Base-by-base conservation (phyloP, 2,113 vertebrate species). In the Chaetodon auriga region DNA sequence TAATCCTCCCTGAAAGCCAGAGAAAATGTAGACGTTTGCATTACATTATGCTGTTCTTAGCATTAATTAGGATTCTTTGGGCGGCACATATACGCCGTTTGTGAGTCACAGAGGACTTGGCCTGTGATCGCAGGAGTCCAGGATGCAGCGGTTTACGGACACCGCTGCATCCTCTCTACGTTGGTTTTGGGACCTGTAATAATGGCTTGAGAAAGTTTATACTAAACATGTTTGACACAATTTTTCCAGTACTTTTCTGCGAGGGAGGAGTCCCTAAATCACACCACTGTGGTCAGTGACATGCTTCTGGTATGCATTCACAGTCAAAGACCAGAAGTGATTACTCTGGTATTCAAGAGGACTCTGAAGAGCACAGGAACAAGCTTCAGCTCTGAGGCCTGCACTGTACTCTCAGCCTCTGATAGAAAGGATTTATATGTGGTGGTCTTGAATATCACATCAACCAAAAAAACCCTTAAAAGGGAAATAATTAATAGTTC, bases 201-300 rank as follows among this genome's bases (percentile, higher is more conserved):
- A 74, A 82, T 81, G 75, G 80, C 55, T 61, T 83, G 71, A 73
- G 53, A 64, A 15, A 25, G 30, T 68, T 81, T 72, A 41, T 43
- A 57, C 10, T 16, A n/a, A 73, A 81, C 66, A 75, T 71, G 68
- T 89, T 72, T 45, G 51, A 80, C 79, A 36, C 36, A 7, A 46
- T 35, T 82, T 87, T 90, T 89, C 85, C 88, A 85, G 65, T 41
- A 12, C 68, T 68, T 77, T 79, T 86, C 48, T 81, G 79, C 80
- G 41, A 88, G 82, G 81, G 77, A 85, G 87, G 85, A 87, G 87
- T 80, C 77, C 71, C 25, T 63, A 60, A 89, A 79, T 85, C 76
- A 57, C 75, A 79, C 78, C 83, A 66, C 82, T 75, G 85, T 78
- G 89, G 87, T 91, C 77, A 72, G 43, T 16, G 80, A 77, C 86